These are phyloP conservation scores for Orestias chungarensis DNA, from an alignment of 2,797 vertebrate genomes.

Conservation along the genomic window DNA sequence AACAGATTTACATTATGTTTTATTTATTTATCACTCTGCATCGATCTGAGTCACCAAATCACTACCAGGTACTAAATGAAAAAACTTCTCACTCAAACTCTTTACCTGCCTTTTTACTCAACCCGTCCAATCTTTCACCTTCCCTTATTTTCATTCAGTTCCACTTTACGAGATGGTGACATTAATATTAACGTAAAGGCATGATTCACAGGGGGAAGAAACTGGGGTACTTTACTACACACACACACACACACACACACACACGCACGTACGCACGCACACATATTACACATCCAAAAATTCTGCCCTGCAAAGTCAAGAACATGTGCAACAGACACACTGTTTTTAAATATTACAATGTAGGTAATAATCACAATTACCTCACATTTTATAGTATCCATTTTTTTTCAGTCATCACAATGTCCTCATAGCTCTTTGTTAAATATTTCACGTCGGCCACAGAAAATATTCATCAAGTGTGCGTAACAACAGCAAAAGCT, in stretches of 20 bases:
- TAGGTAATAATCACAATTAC: neutral
- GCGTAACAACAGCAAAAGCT: neutral
- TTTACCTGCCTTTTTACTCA: conserved; percentile 42
- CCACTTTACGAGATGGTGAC: conserved; percentile 43
- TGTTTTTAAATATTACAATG: neutral
- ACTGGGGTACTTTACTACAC: conserved; percentile 6
- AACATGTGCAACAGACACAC: neutral
- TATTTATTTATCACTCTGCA: conserved; percentile 63
- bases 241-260: conserved; percentile 4
- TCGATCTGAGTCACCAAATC: conserved; percentile 56
- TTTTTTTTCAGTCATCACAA: neutral
- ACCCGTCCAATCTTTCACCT: conserved; percentile 20
- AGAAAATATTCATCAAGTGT: neutral
- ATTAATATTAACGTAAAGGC: conserved; percentile 56
- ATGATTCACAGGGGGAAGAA: conserved; percentile 30
- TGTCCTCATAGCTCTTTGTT: neutral
- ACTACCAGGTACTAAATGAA: conserved; percentile 64
- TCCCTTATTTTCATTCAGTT: conserved; percentile 52
- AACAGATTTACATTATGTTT: conserved; percentile 60
- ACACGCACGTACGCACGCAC: too few relatives aligned
- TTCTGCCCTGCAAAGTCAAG: too few relatives aligned
- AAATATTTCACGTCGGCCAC: neutral
- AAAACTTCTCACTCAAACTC: conserved; percentile 47
- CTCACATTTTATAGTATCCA: neutral
- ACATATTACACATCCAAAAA: too few relatives aligned